Percentiles rank a stretch among this genome's conserved stretches.
Evolutionary conservation across 2,797 vertebrate genomes (phyloP).

Genomic region (Paratrypauchen microcephalus): DNA sequence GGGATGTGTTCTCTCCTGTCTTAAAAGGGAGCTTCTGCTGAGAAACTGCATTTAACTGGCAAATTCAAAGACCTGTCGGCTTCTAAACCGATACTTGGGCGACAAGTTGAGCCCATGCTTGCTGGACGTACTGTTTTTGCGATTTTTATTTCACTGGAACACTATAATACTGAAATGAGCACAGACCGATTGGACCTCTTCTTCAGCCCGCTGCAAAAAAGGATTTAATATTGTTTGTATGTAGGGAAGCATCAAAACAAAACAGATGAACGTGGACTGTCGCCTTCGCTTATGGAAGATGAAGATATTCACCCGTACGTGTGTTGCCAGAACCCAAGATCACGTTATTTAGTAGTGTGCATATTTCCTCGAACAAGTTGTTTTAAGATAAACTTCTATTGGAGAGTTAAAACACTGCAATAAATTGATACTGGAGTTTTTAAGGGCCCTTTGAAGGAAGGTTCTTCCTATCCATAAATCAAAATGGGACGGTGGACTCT

Average conservation of each 20-base stretch:
- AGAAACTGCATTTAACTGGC: conserved; percentile 28
- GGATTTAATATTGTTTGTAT: conserved; percentile 34
- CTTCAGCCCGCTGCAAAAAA: conserved; percentile 39
- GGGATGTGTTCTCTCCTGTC: conserved; percentile 60
- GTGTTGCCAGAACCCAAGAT: conserved; percentile 68
- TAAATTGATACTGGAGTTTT: conserved; percentile 32
- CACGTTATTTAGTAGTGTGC: conserved; percentile 68
- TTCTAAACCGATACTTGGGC: conserved; percentile 20
- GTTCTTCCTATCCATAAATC: conserved; percentile 43
- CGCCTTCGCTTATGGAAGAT: conserved; percentile 72
- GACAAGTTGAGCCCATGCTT: conserved; percentile 34
- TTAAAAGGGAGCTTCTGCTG: conserved; percentile 43
- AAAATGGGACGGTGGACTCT: conserved; percentile 76
- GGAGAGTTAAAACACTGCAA: conserved; percentile 25
- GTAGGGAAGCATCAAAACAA: conserved; percentile 36
- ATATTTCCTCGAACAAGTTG: conserved; percentile 35
- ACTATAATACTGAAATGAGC: conserved; percentile 46
- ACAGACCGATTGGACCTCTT: conserved; percentile 48
- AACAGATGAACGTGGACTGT: conserved; percentile 70
- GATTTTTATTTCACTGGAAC: conserved; percentile 31
- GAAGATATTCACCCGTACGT: conserved; percentile 64
- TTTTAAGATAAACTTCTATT: conserved; percentile 33
- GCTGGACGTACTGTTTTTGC: conserved; percentile 21
- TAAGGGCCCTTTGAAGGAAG: conserved; percentile 45
- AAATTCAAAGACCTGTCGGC: conserved; percentile 59